A percentile compares a stretch with the other conserved stretches of the same genome.
Evolutionary conservation across 2,888 invertebrate genomes (phyloP).

Genomic region (Nemurella pictetii): DNA sequence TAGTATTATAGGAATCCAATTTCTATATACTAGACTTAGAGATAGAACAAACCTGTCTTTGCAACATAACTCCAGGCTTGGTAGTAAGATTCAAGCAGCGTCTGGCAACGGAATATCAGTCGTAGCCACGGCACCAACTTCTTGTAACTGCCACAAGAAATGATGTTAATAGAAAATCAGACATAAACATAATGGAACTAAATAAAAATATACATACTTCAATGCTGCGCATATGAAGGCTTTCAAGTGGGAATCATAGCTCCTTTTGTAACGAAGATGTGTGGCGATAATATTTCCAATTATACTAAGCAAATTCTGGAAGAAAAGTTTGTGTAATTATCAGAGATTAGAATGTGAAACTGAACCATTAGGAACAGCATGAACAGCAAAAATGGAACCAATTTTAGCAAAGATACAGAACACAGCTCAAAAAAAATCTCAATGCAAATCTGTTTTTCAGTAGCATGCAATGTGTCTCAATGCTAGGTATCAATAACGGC

Average conservation of each 20-base stretch:
- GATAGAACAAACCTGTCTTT: constrained; percentile 70
- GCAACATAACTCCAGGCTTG: constrained; percentile 93
- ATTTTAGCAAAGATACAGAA: too few relatives aligned
- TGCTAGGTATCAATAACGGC: too few relatives aligned
- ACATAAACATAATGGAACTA: not conserved
- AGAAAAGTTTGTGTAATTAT: too few relatives aligned
- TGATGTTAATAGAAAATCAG: not conserved
- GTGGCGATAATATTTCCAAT: constrained; percentile 91
- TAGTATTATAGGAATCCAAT: too few relatives aligned
- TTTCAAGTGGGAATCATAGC: constrained; percentile 96
- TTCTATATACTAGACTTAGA: not conserved
- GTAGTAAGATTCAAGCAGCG: constrained; percentile 77
- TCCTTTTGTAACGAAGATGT: constrained; percentile 90
- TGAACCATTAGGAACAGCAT: too few relatives aligned
- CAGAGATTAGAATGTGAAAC: too few relatives aligned
- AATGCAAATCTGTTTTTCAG: too few relatives aligned
- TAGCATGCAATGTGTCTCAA: too few relatives aligned
- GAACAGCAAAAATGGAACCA: too few relatives aligned
- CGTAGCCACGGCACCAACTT: constrained; percentile 94
- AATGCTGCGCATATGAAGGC: constrained; percentile 96
- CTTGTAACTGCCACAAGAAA: constrained; percentile 64
- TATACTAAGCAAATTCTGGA: constrained; percentile 80
- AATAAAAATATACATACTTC: constrained; percentile 68
- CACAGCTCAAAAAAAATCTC: too few relatives aligned
- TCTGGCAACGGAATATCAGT: constrained; percentile 85